Evolutionary conservation across 2,113 vertebrate genomes (phyloP).

Genomic region (Eubucco bourcierii): DNA sequence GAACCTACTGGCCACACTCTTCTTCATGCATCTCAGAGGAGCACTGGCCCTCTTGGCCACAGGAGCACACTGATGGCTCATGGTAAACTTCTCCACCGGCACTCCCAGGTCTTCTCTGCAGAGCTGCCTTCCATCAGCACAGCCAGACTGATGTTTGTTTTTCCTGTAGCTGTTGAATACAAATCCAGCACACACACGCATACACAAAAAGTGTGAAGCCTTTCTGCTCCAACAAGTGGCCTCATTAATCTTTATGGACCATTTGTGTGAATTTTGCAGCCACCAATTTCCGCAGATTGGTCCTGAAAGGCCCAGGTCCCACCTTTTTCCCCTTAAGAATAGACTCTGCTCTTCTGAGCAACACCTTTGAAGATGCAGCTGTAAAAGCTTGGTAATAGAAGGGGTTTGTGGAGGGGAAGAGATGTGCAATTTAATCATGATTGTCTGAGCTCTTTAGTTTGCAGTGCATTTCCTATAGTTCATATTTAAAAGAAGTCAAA

Average conservation of each 20-base stretch:
- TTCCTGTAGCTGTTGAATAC: neutral
- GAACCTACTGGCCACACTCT: no score
- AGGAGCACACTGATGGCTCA: no score
- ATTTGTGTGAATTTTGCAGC: neutral
- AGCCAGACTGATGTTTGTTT: rapidly evolving
- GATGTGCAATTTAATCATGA: neutral
- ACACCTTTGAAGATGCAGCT: neutral
- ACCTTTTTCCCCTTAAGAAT: neutral
- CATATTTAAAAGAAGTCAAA: constrained; percentile 73
- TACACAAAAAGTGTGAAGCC: neutral
- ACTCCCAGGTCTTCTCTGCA: no score
- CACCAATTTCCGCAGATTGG: neutral
- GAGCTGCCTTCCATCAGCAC: neutral
- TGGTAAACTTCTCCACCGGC: no score
- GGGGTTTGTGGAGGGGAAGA: neutral
- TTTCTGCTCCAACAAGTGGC: neutral
- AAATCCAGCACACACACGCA: neutral
- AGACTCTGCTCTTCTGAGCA: neutral
- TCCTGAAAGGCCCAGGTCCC: neutral
- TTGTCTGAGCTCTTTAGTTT: constrained; percentile 45
- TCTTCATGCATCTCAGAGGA: no score
- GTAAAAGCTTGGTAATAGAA: neutral
- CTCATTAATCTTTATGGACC: neutral
- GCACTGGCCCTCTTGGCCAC: no score
- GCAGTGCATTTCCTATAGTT: constrained; percentile 12